These are phyloP conservation scores for Adrianichthys oophorus DNA, from an alignment of 2,797 vertebrate genomes.

Conservation along the genomic window DNA sequence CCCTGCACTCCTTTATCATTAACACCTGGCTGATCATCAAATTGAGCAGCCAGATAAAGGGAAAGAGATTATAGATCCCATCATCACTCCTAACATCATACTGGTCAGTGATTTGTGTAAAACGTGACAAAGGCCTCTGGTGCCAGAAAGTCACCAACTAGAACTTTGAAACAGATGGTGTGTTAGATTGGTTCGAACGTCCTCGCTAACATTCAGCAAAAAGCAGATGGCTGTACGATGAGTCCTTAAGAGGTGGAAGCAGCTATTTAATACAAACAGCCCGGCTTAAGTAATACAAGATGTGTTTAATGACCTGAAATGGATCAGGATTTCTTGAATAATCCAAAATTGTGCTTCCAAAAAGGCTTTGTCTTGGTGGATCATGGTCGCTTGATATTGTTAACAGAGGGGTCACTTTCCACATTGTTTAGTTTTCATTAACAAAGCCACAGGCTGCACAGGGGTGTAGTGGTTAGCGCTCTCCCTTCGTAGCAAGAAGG, in stretches of 20 bases:
- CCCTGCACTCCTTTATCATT: slow-evolving; percentile 73
- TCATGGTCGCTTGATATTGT: neutral
- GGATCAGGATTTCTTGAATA: neutral
- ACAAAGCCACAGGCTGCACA: too few species aligned
- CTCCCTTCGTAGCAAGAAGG: too few species aligned
- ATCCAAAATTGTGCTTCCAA: slow-evolving; percentile 2
- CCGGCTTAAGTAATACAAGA: slow-evolving; percentile 6
- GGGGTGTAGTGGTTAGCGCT: too few species aligned
- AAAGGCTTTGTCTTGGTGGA: neutral
- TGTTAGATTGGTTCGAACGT: slow-evolving; percentile 32
- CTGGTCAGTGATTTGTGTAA: slow-evolving; percentile 54
- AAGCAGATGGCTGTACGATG: slow-evolving; percentile 22
- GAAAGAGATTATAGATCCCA: slow-evolving; percentile 59
- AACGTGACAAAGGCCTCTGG: slow-evolving; percentile 27
- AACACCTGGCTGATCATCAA: slow-evolving; percentile 70
- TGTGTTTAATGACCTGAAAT: slow-evolving; percentile 12
- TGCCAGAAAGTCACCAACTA: slow-evolving; percentile 18
- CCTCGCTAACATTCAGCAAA: slow-evolving; percentile 31
- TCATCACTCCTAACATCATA: slow-evolving; percentile 42
- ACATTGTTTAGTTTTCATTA: too few species aligned
- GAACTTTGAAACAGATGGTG: slow-evolving; percentile 22
- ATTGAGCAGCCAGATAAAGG: slow-evolving; percentile 62
- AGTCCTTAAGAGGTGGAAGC: slow-evolving; percentile 22
- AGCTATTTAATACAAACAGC: slow-evolving; percentile 18
- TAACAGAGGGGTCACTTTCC: too few species aligned